Evolutionary conservation across 2,113 vertebrate species (phyloP).

Genomic region (Xyrauchen texanus): DNA sequence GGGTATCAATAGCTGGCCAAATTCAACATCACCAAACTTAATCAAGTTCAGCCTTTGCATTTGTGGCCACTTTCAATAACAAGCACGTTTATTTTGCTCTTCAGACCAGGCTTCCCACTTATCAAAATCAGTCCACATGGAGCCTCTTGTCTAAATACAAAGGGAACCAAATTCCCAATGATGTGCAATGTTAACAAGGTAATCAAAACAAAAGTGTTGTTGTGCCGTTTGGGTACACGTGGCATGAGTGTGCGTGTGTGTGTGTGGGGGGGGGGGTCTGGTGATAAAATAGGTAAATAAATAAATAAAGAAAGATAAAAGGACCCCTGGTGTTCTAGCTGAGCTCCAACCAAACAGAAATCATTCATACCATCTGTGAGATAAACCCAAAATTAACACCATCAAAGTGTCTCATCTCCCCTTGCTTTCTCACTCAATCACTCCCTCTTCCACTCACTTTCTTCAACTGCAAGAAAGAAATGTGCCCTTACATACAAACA

Average conservation of each 20-base stretch:
- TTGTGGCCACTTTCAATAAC: conserved; percentile 19
- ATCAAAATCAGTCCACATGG: conserved; percentile 33
- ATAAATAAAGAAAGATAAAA: conserved; percentile 32
- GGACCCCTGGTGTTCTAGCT: conserved; percentile 33
- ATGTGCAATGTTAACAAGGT: conserved; percentile 31
- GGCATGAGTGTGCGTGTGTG: neutral
- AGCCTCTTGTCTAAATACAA: conserved; percentile 16
- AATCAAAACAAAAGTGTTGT: conserved; percentile 7
- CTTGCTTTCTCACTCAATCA: conserved; percentile 21
- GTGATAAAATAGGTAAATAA: conserved; percentile 22
- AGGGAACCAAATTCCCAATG: neutral
- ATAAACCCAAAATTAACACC: conserved; percentile 36
- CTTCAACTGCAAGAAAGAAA: conserved; percentile 16
- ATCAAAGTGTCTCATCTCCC: conserved; percentile 37
- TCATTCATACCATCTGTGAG: conserved; percentile 39
- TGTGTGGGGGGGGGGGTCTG: neutral
- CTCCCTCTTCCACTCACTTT: conserved; percentile 13
- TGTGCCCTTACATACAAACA: neutral
- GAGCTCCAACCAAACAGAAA: conserved; percentile 20
- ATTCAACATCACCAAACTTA: conserved; percentile 11
- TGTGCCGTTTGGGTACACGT: conserved; percentile 10
- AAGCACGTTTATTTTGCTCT: conserved; percentile 12
- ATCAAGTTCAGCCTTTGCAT: conserved; percentile 6
- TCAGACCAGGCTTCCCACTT: conserved; percentile 23
- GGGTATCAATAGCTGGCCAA: neutral